phyloP scores from a whole-genome alignment of 2,797 vertebrate genomes.

The Pagetopsis macropterus region DNA sequence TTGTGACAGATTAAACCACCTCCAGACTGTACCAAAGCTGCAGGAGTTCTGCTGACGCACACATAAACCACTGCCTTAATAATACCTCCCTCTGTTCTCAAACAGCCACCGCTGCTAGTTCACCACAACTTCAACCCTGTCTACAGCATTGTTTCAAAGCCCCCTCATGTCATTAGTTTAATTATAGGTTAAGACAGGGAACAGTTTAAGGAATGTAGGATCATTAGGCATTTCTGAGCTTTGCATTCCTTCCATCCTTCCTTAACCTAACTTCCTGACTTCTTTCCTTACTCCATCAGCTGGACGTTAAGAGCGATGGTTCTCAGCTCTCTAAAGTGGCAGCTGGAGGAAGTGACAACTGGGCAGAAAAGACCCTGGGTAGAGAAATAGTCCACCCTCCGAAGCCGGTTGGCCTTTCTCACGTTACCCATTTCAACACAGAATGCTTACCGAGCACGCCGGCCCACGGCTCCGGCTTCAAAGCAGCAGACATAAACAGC shows the following conservation, averaged over 20 bases:
- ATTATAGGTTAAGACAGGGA: conserved; percentile 11
- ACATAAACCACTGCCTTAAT: conserved; percentile 50
- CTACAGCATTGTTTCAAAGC: conserved; percentile 38
- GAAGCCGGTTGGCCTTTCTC: conserved; percentile 65
- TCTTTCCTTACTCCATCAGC: conserved; percentile 49
- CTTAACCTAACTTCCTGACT: conserved; percentile 60
- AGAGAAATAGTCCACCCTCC: conserved; percentile 60
- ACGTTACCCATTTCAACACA: conserved; percentile 59
- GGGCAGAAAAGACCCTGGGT: conserved; percentile 43
- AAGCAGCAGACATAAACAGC: conserved; percentile 55
- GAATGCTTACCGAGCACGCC: conserved; percentile 46
- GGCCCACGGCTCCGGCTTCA: conserved; percentile 48
- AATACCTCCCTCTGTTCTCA: conserved; percentile 49
- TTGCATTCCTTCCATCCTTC: conserved; percentile 66
- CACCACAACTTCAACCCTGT: conserved; percentile 18
- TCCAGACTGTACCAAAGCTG: conserved; percentile 61
- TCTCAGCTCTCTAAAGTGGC: conserved; percentile 54
- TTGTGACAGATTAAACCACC: conserved; percentile 70
- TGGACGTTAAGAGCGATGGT: conserved; percentile 31
- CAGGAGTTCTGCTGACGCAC: conserved; percentile 64
- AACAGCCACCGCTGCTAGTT: conserved; percentile 40
- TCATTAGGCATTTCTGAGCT: conserved; percentile 31
- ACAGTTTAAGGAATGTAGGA: conserved; percentile 47
- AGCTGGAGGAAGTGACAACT: conserved; percentile 77
- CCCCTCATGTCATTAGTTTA: conserved; percentile 25